Evolutionary conservation across 2,888 invertebrate genomes (phyloP).

Genomic region (Ephialtes manifestator): DNA sequence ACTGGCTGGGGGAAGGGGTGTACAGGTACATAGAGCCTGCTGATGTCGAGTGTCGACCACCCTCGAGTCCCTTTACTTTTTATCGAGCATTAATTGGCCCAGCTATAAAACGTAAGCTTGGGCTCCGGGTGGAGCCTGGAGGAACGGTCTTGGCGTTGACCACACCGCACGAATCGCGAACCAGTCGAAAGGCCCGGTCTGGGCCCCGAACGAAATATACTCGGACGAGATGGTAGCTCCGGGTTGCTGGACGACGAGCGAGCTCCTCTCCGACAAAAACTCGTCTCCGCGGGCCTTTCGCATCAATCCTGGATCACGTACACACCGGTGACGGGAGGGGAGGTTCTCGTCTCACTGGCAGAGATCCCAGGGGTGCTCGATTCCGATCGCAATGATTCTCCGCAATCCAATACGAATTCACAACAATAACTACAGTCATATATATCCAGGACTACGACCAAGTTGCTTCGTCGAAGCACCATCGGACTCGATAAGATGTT

Average conservation of each 20-base stretch:
- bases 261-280: constrained; percentile 80
- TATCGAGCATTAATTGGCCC: constrained; percentile 83
- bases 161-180: constrained; percentile 76
- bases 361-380: constrained; percentile 65
- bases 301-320: constrained; percentile 74
- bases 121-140: constrained; percentile 68
- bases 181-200: constrained; percentile 34
- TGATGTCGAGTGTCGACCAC: constrained; percentile 82
- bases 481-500: constrained; percentile 19
- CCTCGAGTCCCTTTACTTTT: constrained; percentile 82
- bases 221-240: constrained; percentile 66
- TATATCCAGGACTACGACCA: neutral
- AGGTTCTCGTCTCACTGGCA: constrained; percentile 36
- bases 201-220: constrained; percentile 79
- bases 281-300: constrained; percentile 81
- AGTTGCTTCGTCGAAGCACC: constrained; percentile 21
- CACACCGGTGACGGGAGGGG: constrained; percentile 44
- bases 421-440: constrained; percentile 20
- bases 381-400: constrained; percentile 48
- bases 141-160: constrained; percentile 71
- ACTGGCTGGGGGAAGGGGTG: constrained; percentile 37
- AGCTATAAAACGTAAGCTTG: constrained; percentile 82
- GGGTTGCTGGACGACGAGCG: constrained; percentile 69
- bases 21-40: constrained; percentile 51
- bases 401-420: constrained; percentile 11